These are phyloP conservation scores for Apocrypta bakeri DNA, from an alignment of 1,140 invertebrate genomes.

Conservation along the genomic window DNA sequence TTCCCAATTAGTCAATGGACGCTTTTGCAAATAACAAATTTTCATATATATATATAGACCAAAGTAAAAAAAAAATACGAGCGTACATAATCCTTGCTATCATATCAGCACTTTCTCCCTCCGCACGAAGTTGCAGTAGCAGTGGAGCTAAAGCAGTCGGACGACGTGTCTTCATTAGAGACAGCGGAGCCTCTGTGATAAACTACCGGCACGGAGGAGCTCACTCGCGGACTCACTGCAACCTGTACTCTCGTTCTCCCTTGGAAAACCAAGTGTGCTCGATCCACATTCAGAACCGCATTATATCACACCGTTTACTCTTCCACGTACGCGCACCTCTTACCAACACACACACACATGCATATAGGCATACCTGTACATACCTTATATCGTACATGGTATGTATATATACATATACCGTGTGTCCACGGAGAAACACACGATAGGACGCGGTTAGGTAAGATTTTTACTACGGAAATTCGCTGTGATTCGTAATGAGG, in stretches of 20 bases:
- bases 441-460: no score
- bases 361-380: no score
- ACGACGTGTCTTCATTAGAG: conserved; percentile 1
- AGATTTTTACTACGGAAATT: no score
- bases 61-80: background rate
- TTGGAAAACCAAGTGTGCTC: background rate
- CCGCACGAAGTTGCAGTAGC: background rate
- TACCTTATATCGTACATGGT: no score
- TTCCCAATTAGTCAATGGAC: no score
- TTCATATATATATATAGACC: no score
- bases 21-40: no score
- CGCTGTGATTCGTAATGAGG: no score
- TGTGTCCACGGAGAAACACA: no score
- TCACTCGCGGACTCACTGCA: background rate
- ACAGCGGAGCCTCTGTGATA: background rate
- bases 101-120: conserved; percentile 1
- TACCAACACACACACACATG: no score
- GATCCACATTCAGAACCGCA: background rate
- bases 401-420: no score
- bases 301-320: conserved; percentile 1
- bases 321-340: background rate
- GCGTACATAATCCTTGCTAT: background rate
- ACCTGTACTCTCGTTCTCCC: background rate
- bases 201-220: background rate
- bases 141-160: background rate